phyloP scores from a whole-genome alignment of 2,888 invertebrate species.

The Apeira syringaria region DNA sequence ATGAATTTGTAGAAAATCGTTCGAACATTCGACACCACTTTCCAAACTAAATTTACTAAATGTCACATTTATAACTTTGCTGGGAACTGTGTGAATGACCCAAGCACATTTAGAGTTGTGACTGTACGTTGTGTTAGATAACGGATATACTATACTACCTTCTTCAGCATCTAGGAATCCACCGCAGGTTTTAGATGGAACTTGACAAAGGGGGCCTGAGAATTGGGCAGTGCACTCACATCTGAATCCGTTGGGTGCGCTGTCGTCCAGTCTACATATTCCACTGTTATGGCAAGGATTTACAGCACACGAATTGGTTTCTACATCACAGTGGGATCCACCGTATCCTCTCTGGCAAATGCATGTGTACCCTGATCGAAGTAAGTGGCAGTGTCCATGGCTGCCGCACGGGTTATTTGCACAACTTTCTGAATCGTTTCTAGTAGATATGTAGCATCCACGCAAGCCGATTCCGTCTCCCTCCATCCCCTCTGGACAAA shows the following conservation, averaged over 20 bases:
- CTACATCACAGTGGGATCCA: constrained; percentile 85
- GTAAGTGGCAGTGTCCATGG: constrained; percentile 84
- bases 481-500: constrained; percentile 90
- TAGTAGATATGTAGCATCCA: constrained; percentile 85
- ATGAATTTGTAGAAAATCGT: constrained; percentile 91
- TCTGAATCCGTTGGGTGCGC: constrained; percentile 51
- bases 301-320: constrained; percentile 84
- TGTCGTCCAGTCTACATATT: constrained; percentile 81
- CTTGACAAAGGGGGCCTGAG: constrained; percentile 87
- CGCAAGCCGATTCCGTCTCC: constrained; percentile 91
- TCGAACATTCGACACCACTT: constrained; percentile 85
- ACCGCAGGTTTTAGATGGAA: constrained; percentile 71
- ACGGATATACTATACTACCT: constrained; percentile 88
- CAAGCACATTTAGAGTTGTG: constrained; percentile 91
- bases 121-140: constrained; percentile 77
- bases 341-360: constrained; percentile 84
- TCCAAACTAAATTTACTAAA: constrained; percentile 92
- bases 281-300: constrained; percentile 94
- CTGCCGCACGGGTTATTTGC: constrained; percentile 78
- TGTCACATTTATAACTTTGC: constrained; percentile 90
- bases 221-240: constrained; percentile 88
- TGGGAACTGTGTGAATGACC: constrained; percentile 87
- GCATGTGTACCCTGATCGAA: constrained; percentile 77
- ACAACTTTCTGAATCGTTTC: constrained; percentile 61
- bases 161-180: constrained; percentile 66